Conservation (phyloP, 2,113 vertebrate species). For the Lampris incognitus region DNA sequence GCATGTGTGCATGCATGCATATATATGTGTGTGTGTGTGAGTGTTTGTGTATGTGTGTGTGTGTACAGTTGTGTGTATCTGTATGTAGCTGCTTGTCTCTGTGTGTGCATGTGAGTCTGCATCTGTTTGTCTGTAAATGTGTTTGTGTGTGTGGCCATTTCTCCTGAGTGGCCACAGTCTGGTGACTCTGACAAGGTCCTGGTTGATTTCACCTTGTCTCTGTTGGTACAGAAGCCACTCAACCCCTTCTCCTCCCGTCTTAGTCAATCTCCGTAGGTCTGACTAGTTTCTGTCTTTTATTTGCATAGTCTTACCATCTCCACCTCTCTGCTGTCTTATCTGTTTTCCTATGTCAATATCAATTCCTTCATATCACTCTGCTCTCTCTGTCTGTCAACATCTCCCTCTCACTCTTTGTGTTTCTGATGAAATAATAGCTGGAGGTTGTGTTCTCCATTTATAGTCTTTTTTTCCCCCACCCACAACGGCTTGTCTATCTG, state of each 20-base stretch:
- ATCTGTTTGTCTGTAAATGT: background rate
- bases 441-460: slow-evolving; percentile 27
- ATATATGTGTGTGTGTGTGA: slow-evolving; percentile 2
- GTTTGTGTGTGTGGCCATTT: background rate
- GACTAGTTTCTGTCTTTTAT: slow-evolving; percentile 7
- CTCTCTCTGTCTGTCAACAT: background rate
- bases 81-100: background rate
- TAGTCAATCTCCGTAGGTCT: too few relatives aligned
- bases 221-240: slow-evolving; percentile 19
- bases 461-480: slow-evolving; percentile 24
- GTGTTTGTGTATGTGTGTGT: too few relatives aligned
- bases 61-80: too few relatives aligned
- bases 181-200: slow-evolving; percentile 21
- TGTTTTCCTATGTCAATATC: background rate
- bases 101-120: background rate
- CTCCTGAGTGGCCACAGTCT: background rate
- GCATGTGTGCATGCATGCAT: background rate
- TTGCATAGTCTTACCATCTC: background rate
- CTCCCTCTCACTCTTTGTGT: slow-evolving; percentile 23
- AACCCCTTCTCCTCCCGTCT: slow-evolving; percentile 9
- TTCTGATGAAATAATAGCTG: slow-evolving; percentile 58
- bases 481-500: slow-evolving; percentile 42
- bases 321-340: slow-evolving; percentile 13
- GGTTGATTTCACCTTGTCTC: slow-evolving; percentile 27
- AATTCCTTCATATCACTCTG: slow-evolving; percentile 3